Percentiles rank a stretch among this genome's conserved stretches.
phyloP scores from a whole-genome alignment of 1,140 invertebrate species.

The Teleogryllus occipitalis region DNA sequence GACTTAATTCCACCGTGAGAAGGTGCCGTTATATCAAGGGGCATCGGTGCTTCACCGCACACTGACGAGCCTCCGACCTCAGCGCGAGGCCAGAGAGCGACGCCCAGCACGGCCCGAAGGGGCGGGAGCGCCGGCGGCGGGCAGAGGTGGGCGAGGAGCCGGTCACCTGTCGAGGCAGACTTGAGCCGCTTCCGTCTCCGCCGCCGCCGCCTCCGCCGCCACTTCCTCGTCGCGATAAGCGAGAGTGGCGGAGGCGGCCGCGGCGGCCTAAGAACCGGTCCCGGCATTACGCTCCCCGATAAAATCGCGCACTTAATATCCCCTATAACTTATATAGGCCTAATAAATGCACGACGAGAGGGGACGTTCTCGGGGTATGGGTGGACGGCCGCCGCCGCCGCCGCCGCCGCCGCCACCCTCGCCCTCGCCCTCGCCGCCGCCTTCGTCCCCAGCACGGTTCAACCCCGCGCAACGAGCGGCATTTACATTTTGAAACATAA shows the following conservation, averaged over 20 bases:
- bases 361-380: neutral
- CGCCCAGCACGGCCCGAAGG: neutral
- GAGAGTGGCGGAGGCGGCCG: neutral
- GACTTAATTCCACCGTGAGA: no score
- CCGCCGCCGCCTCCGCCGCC: no score
- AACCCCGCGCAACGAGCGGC: neutral
- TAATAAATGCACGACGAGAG: neutral
- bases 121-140: neutral
- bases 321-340: slow-evolving; percentile 4
- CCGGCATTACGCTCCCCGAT: neutral
- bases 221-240: neutral
- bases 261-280: neutral
- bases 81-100: no score
- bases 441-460: neutral
- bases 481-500: slow-evolving; percentile 6
- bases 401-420: no score
- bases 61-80: no score
- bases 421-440: neutral
- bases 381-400: no score
- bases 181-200: neutral
- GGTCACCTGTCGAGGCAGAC: neutral
- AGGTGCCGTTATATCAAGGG: no score
- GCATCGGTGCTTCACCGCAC: no score
- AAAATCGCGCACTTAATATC: slow-evolving; percentile 4
- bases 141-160: no score